Conservation (phyloP, 2,113 vertebrate genomes). For the Bubo scandiacus region DNA sequence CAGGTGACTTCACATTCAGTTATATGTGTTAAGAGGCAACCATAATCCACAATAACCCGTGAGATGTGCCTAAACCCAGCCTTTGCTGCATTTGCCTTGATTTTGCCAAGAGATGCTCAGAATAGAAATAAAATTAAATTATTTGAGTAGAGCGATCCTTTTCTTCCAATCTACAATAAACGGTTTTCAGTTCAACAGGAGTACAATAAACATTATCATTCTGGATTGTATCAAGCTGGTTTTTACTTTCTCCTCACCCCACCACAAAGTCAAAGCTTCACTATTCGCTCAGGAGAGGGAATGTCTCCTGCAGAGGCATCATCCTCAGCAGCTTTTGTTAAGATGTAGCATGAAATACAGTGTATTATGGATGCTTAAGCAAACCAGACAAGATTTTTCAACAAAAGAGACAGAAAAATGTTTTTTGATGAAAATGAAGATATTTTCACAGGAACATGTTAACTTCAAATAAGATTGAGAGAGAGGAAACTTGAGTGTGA, state of each 20-base stretch:
- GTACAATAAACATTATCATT: not conserved
- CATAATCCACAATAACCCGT: not conserved
- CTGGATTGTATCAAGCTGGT: not conserved
- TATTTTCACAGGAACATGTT: not conserved
- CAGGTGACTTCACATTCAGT: not conserved
- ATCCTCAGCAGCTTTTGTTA: not conserved
- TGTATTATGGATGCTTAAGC: not conserved
- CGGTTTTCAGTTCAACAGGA: not conserved
- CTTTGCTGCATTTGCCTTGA: not conserved
- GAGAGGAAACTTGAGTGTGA: not conserved
- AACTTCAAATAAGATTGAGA: not conserved
- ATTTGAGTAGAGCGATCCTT: not conserved
- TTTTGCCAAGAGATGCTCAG: not conserved
- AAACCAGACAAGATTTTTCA: not conserved
- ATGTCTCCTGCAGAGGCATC: not conserved
- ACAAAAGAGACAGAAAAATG: not conserved
- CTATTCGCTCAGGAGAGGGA: not conserved
- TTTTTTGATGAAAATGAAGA: not conserved
- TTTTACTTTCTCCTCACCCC: not conserved
- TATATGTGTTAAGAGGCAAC: not conserved
- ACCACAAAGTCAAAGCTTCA: not conserved
- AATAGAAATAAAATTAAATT: constrained; percentile 19
- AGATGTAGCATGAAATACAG: not conserved
- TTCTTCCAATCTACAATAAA: not conserved
- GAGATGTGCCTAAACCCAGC: not conserved